Percentiles rank a stretch among this genome's conserved stretches.
Conservation (phyloP, 2,113 vertebrate species). For the Rhagologus leucostigma region DNA sequence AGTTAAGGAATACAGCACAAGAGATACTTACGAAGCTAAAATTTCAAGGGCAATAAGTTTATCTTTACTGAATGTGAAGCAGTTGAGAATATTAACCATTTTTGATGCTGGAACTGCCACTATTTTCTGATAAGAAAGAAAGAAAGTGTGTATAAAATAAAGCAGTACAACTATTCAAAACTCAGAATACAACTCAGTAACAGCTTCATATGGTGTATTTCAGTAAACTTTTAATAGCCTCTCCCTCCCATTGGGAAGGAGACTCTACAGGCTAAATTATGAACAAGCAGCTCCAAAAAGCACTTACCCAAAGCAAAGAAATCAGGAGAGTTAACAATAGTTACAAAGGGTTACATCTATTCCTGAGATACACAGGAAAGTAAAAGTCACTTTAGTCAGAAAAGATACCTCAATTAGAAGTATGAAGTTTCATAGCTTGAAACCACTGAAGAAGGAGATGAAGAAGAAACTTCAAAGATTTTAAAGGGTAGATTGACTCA, state of each 20-base stretch:
- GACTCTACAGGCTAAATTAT: background rate
- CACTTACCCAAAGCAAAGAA: background rate
- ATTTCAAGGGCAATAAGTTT: slow-evolving; percentile 90
- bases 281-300: background rate
- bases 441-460: background rate
- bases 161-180: background rate
- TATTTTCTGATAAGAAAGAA: slow-evolving; percentile 88
- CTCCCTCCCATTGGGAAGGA: background rate
- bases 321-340: background rate
- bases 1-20: background rate
- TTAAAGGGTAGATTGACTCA: background rate
- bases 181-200: background rate
- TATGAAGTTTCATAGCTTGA: background rate
- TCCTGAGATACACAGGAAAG: background rate
- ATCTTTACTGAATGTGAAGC: slow-evolving; percentile 97
- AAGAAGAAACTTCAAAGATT: background rate
- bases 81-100: slow-evolving; percentile 94
- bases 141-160: background rate
- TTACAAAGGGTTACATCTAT: background rate
- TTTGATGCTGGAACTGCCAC: slow-evolving; percentile 94
- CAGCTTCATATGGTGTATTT: background rate
- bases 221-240: background rate
- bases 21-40: slow-evolving; percentile 90
- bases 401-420: background rate
- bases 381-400: background rate